Percentiles rank a stretch among this genome's conserved stretches.
phyloP scores from a whole-genome alignment of 2,888 invertebrate genomes.

The Luperina nickerlii region DNA sequence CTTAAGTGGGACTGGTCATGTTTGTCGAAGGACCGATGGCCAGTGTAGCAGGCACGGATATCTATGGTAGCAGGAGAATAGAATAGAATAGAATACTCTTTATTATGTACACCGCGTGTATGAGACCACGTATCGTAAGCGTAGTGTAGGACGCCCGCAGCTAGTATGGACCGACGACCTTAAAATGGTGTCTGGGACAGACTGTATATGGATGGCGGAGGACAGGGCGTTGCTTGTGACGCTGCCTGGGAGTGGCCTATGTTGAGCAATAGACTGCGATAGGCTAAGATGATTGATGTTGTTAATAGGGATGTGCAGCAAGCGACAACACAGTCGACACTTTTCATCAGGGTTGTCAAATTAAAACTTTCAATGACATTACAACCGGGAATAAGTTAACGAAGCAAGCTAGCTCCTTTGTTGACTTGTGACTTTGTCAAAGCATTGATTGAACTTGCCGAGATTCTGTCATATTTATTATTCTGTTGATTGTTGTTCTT shows the following conservation, averaged over 20 bases:
- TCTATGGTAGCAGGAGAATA: background rate
- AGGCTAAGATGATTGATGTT: background rate
- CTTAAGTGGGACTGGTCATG: background rate
- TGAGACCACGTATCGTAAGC: background rate
- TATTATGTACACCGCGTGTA: no score
- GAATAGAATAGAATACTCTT: no score
- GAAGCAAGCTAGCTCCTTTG: constrained; percentile 41
- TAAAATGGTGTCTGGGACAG: background rate
- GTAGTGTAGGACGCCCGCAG: background rate
- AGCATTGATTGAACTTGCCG: constrained; percentile 43
- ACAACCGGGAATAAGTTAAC: constrained; percentile 30
- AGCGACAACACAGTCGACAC: background rate
- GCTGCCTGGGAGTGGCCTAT: background rate
- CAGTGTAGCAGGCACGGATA: background rate
- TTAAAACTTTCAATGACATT: constrained; percentile 46
- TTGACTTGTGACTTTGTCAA: constrained; percentile 49
- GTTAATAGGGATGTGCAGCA: background rate
- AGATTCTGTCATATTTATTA: constrained; percentile 38
- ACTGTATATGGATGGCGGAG: background rate
- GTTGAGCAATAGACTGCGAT: background rate
- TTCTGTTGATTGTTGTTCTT: constrained; percentile 42
- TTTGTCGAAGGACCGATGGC: background rate
- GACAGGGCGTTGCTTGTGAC: background rate
- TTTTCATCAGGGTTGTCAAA: constrained; percentile 19
- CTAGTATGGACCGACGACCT: background rate